These are phyloP conservation scores for Poecilia velifera DNA, from an alignment of 2,797 vertebrate species.

Conservation along the genomic window DNA sequence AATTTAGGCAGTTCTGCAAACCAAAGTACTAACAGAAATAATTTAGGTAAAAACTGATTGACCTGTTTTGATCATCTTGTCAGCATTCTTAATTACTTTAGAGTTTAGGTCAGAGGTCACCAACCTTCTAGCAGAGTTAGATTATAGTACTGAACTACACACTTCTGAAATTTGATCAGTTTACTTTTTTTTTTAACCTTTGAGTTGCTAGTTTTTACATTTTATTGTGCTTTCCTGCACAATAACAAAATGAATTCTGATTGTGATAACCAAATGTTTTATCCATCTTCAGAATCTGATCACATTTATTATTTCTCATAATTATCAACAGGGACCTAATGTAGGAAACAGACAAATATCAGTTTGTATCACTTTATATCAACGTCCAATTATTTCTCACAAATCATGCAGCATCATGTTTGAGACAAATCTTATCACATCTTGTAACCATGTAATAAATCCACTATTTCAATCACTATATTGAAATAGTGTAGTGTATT, in stretches of 20 bases:
- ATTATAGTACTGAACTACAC: neutral
- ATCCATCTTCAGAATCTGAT: neutral
- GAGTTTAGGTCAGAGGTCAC: neutral
- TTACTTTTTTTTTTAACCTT: neutral
- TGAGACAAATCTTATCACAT: neutral
- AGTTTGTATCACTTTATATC: neutral
- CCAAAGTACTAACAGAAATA: neutral
- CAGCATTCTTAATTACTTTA: neutral
- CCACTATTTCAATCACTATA: no score
- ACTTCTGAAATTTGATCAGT: neutral
- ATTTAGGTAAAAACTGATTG: neutral
- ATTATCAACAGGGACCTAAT: neutral
- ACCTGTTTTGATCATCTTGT: neutral
- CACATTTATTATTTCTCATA: neutral
- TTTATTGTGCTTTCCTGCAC: no score
- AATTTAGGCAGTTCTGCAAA: neutral
- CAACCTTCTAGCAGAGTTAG: neutral
- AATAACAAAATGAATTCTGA: no score
- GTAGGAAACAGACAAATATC: neutral
- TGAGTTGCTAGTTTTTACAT: no score
- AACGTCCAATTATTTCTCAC: neutral
- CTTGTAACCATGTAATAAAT: neutral
- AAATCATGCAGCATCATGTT: neutral
- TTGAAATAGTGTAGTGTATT: no score
- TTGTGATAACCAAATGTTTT: no score